Evolutionary conservation across 2,113 vertebrate species (phyloP), one percentile per base, ranked within the genome.

Genomic region (Aleadryas rufinucha): DNA sequence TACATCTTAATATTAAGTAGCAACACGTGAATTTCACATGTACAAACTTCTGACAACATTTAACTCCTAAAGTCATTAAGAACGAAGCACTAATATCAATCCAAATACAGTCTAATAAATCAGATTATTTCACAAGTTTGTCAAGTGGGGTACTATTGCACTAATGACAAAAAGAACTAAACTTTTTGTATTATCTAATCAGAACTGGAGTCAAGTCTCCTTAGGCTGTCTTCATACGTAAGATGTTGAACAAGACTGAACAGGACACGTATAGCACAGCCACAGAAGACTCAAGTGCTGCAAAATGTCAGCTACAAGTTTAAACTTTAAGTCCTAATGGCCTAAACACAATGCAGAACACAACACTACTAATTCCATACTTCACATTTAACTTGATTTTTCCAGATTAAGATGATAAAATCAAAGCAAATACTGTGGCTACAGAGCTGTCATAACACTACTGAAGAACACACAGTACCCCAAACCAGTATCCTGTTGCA

Each of bases 1-100:
- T 39, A 96, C 72, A 83, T 95, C 90, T 93, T 90, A 93, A 84
- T 80, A 89, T 91, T 54, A 78, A 82, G 64, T 57, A 92, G 80
- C 53, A 79, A 93, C 39, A 61, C 18, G 56, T 83, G 57, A 89
- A 61, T 82, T 88, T 92, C 71, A 80, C 61, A 95, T 6, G 54
- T 84, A 74, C 75, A 83, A 91, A 83, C 89, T 94, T 91, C 71
- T 74, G 87, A 75, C 88, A 72, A 82, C 27, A 63, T 63, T 84
- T 31, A 74, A 50, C 16, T 81, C 16, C 35, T 77, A 5, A 84
- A 79, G 41, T 39, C 23, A 54, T 27, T 61, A 83, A 42, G 50
- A 41, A 85, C 4, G 7, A 87, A 79, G 17, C 28, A 90, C 7
- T 28, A 31, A 18, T 52, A 91, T 68, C 57, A 77, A 68, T n/a